A percentile compares a stretch with the other conserved stretches of the same genome.
Evolutionary conservation across 2,113 vertebrate genomes (phyloP).

Genomic region (Gavia stellata): DNA sequence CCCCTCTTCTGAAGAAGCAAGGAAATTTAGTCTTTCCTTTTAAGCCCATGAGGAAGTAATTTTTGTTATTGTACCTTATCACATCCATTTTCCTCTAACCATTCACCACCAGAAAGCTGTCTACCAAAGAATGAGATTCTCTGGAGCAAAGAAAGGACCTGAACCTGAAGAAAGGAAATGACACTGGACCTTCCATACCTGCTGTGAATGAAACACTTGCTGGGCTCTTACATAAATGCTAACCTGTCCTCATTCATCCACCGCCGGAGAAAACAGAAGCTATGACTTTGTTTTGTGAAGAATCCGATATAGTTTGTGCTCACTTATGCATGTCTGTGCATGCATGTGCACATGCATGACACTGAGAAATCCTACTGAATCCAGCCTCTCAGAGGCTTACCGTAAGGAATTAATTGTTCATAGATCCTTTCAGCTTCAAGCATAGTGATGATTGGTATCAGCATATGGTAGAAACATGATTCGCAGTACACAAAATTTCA

Average conservation of each 20-base stretch:
- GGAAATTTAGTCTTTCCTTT: background rate
- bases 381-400: background rate
- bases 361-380: background rate
- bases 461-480: background rate
- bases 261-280: background rate
- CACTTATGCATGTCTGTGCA: background rate
- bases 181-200: background rate
- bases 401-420: background rate
- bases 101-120: background rate
- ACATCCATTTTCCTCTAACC: background rate
- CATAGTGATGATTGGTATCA: background rate
- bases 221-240: background rate
- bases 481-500: background rate
- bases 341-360: rapidly evolving
- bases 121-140: background rate
- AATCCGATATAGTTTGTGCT: background rate
- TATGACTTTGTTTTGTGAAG: background rate
- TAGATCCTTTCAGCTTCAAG: background rate
- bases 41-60: background rate
- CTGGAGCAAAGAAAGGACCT: background rate
- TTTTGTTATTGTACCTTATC: background rate
- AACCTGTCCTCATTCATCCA: background rate
- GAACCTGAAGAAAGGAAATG: background rate
- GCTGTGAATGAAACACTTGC: background rate
- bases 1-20: background rate